Conservation (phyloP, 2,888 invertebrate genomes). For the Drosophila birchii region DNA sequence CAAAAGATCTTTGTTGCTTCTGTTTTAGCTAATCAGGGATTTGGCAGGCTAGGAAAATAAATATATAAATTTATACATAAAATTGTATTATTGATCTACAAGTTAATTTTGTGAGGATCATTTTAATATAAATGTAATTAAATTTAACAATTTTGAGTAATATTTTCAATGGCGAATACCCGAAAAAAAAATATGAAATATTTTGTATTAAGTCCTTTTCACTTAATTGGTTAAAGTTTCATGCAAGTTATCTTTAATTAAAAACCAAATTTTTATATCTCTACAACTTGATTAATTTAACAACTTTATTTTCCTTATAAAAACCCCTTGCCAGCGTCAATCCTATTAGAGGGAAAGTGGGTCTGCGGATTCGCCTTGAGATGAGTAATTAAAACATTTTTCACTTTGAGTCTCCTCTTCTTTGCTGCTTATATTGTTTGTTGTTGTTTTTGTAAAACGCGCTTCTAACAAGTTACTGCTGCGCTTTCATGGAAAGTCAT, state of each 20-base stretch:
- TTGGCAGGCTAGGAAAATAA: not conserved
- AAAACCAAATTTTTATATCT: not conserved
- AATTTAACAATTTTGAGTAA: not conserved
- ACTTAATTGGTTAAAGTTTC: not conserved
- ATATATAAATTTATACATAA: not conserved
- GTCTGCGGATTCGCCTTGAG: slow-evolving; percentile 55
- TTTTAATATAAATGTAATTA: not conserved
- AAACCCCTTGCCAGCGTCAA: slow-evolving; percentile 4
- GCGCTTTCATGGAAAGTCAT: slow-evolving; percentile 41
- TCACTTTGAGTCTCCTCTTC: slow-evolving; percentile 56
- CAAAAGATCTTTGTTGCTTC: slow-evolving; percentile 15
- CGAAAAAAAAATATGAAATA: too few relatives aligned
- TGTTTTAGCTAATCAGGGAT: not conserved
- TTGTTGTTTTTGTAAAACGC: slow-evolving; percentile 57
- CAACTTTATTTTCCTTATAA: not conserved
- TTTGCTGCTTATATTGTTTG: slow-evolving; percentile 32
- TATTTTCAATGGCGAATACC: not conserved
- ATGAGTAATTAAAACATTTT: slow-evolving; percentile 84
- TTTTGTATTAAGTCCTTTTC: not conserved
- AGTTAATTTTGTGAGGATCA: not conserved
- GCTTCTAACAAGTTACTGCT: slow-evolving; percentile 48
- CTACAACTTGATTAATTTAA: slow-evolving; percentile 4
- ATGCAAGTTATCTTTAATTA: not conserved
- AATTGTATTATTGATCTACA: not conserved
- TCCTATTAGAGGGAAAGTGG: slow-evolving; percentile 2